Conservation (phyloP, 2,113 vertebrate species). For the Thalassarche chlororhynchos region DNA sequence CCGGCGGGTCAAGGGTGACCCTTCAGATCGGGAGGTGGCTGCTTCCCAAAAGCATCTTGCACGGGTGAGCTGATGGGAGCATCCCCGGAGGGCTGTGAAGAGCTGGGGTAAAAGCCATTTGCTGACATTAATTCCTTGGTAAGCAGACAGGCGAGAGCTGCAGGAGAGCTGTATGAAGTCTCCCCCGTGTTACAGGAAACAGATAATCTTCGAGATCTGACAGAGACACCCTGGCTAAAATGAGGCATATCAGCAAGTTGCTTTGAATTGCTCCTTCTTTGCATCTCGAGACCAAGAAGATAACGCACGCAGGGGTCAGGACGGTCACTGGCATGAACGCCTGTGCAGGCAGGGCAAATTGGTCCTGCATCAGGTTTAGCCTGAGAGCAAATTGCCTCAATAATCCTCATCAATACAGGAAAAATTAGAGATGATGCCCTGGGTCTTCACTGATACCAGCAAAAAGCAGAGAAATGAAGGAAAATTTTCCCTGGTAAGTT, state of each 20-base stretch:
- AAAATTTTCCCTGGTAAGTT: background rate
- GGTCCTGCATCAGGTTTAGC: background rate
- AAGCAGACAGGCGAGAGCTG: background rate
- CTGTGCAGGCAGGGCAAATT: background rate
- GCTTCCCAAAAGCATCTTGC: background rate
- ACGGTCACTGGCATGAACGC: fast-evolving
- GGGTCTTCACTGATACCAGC: no score
- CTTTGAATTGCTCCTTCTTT: background rate
- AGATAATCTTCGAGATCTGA: background rate
- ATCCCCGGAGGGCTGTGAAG: background rate
- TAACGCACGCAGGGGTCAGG: fast-evolving
- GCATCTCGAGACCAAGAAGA: no score
- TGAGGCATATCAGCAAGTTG: background rate
- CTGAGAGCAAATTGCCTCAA: background rate
- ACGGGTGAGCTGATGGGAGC: background rate
- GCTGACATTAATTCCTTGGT: background rate
- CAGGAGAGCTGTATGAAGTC: background rate
- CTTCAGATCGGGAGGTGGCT: background rate
- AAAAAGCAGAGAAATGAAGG: background rate
- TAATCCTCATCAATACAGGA: background rate
- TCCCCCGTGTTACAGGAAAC: background rate
- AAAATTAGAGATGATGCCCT: background rate
- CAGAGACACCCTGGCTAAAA: background rate
- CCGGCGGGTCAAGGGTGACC: no score
- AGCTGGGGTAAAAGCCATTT: background rate